A percentile compares a stretch with the other conserved stretches of the same genome.
Conservation (phyloP, 2,888 invertebrate species). For the Eulithis testata region DNA sequence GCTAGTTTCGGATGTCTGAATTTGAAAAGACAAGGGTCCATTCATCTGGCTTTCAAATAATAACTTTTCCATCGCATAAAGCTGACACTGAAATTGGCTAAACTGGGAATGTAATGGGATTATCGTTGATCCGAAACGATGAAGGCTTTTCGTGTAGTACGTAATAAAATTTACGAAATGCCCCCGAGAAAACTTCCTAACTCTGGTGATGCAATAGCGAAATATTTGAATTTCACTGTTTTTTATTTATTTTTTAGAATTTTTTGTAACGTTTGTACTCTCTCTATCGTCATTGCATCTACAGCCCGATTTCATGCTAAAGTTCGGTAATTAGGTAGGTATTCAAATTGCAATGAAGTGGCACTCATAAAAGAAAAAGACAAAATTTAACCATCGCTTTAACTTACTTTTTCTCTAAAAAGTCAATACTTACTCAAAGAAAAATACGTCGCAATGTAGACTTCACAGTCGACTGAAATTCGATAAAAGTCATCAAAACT, state of each 20-base stretch:
- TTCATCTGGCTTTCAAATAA: constrained; percentile 64
- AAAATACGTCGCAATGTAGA: too few species aligned
- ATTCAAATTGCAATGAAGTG: too few species aligned
- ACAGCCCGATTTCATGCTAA: too few species aligned
- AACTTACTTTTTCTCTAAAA: too few species aligned
- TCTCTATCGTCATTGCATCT: too few species aligned
- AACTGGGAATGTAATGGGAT: constrained; percentile 74
- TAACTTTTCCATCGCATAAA: constrained; percentile 69
- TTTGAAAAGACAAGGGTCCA: constrained; percentile 18
- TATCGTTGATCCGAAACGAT: constrained; percentile 74
- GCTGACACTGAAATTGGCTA: constrained; percentile 65
- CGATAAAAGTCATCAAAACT: constrained; percentile 29
- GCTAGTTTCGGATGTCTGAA: constrained; percentile 6
- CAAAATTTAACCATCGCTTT: too few species aligned
- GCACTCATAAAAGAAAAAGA: too few species aligned
- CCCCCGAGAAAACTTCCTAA: constrained; percentile 54
- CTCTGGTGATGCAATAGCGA: constrained; percentile 41
- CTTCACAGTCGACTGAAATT: constrained; percentile 12
- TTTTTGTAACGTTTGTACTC: too few species aligned
- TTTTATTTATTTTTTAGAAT: constrained; percentile 8
- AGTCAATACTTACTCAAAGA: too few species aligned
- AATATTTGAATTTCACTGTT: constrained; percentile 50
- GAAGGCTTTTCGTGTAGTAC: constrained; percentile 62
- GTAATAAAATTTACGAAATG: constrained; percentile 69
- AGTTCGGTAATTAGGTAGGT: too few species aligned